Evolutionary conservation across 2,888 invertebrate species (phyloP).

Genomic region (Creontiades dilutus): DNA sequence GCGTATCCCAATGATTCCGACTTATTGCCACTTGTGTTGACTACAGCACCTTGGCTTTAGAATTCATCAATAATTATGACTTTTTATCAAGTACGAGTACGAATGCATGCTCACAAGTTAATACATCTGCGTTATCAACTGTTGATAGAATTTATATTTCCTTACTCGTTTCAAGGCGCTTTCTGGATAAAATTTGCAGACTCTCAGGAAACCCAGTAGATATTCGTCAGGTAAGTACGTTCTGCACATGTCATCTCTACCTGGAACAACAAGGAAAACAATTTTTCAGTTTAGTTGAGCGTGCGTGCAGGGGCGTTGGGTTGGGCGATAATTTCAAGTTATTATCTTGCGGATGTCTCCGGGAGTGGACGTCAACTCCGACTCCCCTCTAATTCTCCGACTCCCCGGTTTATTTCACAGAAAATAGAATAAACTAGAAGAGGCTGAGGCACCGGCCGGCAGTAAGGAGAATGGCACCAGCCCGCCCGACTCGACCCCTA

Average conservation of each 20-base stretch:
- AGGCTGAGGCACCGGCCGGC: too few relatives aligned
- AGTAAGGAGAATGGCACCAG: too few relatives aligned
- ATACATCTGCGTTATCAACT: too few relatives aligned
- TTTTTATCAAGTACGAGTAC: too few relatives aligned
- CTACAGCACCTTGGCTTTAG: too few relatives aligned
- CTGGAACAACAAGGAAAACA: constrained; percentile 51
- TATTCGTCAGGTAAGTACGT: constrained; percentile 48
- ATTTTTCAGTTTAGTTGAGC: neutral
- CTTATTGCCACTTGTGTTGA: too few relatives aligned
- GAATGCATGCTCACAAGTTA: too few relatives aligned
- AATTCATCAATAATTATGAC: too few relatives aligned
- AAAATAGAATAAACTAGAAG: too few relatives aligned
- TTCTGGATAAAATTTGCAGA: constrained; percentile 91
- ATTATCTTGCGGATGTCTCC: neutral
- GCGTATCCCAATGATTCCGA: too few relatives aligned
- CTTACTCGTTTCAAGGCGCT: constrained; percentile 88
- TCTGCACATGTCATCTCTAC: constrained; percentile 52
- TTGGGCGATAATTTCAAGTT: neutral
- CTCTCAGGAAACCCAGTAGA: constrained; percentile 80
- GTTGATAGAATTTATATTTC: constrained; percentile 37
- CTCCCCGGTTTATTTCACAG: neutral
- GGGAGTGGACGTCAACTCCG: too few relatives aligned
- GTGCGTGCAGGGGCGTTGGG: neutral
- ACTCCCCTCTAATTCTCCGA: neutral
- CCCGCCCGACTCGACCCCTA: too few relatives aligned